Conservation (phyloP, 2,888 invertebrate species). For the Cryptocheilus praepositus region DNA sequence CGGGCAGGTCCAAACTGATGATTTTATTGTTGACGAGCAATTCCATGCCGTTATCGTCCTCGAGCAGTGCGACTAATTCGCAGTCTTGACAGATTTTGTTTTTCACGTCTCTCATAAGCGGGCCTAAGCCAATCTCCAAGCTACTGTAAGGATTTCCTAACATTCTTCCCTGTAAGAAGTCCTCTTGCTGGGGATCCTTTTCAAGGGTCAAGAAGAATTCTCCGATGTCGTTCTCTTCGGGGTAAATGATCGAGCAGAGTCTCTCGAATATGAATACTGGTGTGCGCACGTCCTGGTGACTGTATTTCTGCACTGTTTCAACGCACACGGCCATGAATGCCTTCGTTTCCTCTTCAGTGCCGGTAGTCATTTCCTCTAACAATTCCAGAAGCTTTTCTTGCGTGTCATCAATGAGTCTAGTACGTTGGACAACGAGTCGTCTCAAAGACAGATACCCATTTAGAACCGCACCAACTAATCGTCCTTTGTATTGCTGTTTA, state of each 20-base stretch:
- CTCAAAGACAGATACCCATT: slow-evolving; percentile 95
- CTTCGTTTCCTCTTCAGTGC: slow-evolving; percentile 94
- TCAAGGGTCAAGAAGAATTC: slow-evolving; percentile 97
- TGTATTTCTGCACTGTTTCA: slow-evolving; percentile 94
- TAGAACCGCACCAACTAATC: slow-evolving; percentile 91
- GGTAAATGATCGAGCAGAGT: slow-evolving; percentile 97
- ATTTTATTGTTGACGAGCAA: slow-evolving; percentile 98
- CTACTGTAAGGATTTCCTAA: slow-evolving; percentile 98
- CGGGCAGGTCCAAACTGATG: slow-evolving; percentile 96
- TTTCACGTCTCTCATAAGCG: slow-evolving; percentile 98
- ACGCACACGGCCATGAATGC: slow-evolving; percentile 98
- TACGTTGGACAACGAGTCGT: slow-evolving; percentile 94
- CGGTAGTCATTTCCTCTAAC: slow-evolving; percentile 96
- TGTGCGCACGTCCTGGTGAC: slow-evolving; percentile 93
- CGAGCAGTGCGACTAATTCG: slow-evolving; percentile 96
- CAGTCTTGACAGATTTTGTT: slow-evolving; percentile 99
- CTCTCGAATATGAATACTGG: slow-evolving; percentile 99
- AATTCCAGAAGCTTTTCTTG: slow-evolving; percentile 95
- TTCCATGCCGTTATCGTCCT: slow-evolving; percentile 99
- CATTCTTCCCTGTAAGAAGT: slow-evolving; percentile 98
- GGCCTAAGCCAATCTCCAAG: slow-evolving; percentile 94
- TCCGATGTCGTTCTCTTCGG: slow-evolving; percentile 96
- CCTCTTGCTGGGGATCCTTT: slow-evolving; percentile 99
- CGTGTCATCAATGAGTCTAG: slow-evolving; percentile 95
- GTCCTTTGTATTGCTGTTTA: slow-evolving; percentile 91